These are phyloP conservation scores for Acanthisitta chloris DNA, from an alignment of 2,113 vertebrate species.

Conservation along the genomic window DNA sequence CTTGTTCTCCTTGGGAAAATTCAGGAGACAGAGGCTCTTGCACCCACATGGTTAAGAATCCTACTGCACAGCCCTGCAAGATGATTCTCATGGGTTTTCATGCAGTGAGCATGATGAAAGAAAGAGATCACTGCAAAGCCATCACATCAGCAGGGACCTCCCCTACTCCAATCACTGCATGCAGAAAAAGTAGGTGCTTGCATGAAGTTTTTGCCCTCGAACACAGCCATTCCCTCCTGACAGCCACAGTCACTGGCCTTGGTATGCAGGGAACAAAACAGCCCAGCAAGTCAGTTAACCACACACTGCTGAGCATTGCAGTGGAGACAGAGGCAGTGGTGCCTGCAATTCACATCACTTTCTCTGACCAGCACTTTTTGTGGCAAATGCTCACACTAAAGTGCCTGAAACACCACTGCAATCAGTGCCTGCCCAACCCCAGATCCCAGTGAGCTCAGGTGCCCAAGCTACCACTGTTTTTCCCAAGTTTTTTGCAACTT, in stretches of 20 bases:
- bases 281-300: neutral
- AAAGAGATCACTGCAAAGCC: neutral
- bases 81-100: neutral
- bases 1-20: neutral
- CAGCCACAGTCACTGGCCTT: accelerated
- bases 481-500: neutral
- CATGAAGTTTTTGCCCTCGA: neutral
- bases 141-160: neutral
- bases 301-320: neutral
- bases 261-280: accelerated
- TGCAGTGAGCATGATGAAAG: neutral
- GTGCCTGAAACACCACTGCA: neutral
- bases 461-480: neutral
- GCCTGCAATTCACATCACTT: neutral
- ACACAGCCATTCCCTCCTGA: neutral
- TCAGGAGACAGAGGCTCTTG: neutral
- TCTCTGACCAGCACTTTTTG: neutral
- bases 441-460: neutral
- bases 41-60: neutral
- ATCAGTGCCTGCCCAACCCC: neutral
- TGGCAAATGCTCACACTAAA: neutral
- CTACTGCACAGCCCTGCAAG: neutral
- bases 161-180: accelerated
- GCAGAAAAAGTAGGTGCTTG: accelerated
- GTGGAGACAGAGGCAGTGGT: neutral